Evolutionary conservation across 1,140 invertebrate species (phyloP).

Genomic region (Dendrolimus punctatus): DNA sequence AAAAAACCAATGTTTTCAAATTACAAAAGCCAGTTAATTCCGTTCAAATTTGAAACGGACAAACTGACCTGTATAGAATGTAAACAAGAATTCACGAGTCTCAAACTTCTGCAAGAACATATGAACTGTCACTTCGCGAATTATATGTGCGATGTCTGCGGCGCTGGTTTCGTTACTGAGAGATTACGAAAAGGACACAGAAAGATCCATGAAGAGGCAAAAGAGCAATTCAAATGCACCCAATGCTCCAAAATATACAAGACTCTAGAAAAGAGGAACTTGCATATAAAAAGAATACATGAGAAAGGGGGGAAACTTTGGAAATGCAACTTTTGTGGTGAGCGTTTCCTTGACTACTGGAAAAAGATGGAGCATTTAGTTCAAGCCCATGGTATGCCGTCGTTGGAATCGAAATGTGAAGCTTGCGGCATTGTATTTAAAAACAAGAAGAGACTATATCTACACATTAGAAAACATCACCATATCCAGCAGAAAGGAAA

Average conservation of each 20-base stretch:
- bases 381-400: constrained; percentile 18
- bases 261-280: constrained; percentile 2
- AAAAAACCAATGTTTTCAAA: constrained; percentile 25
- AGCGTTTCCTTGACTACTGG: constrained; percentile 18
- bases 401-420: constrained; percentile 17
- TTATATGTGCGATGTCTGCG: constrained; percentile 40
- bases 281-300: constrained; percentile 8
- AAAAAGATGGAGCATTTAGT: too few species aligned
- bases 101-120: constrained; percentile 36
- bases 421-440: constrained; percentile 22
- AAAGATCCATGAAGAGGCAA: constrained; percentile 26
- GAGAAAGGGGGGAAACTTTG: constrained; percentile 5
- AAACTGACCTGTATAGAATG: constrained; percentile 36
- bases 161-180: constrained; percentile 33
- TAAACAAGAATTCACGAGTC: constrained; percentile 27
- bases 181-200: constrained; percentile 30
- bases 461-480: constrained; percentile 23
- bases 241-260: constrained; percentile 12
- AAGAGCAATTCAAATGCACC: constrained; percentile 22
- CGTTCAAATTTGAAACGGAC: constrained; percentile 25
- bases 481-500: constrained; percentile 22
- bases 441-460: constrained; percentile 9
- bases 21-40: constrained; percentile 31
- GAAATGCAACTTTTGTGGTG: constrained; percentile 21
- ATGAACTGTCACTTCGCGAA: constrained; percentile 50